Evolutionary conservation across 2,113 vertebrate genomes (phyloP).

Genomic region (Chinchilla lanigera): DNA sequence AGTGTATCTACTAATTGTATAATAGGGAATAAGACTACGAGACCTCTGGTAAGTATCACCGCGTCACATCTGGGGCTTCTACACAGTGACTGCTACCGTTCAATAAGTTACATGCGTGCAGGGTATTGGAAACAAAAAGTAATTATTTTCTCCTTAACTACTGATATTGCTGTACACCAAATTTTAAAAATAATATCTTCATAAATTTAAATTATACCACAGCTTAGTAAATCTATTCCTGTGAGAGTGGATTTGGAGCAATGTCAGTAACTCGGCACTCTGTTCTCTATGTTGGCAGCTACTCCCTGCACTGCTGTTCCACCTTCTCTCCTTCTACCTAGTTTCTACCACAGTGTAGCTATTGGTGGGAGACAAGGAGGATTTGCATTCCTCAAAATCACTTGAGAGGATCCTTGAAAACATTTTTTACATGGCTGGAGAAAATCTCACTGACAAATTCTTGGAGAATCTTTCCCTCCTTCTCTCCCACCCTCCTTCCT

Average conservation of each 20-base stretch:
- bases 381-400: not conserved
- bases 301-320: not conserved
- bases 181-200: not conserved
- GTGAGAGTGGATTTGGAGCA: accelerated
- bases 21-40: not conserved
- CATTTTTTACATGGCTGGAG: not conserved
- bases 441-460: not conserved
- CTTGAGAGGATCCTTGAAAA: not conserved
- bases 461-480: not conserved
- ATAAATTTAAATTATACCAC: not conserved
- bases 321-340: not conserved
- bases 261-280: not conserved
- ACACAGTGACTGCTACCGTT: not conserved
- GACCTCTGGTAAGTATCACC: not conserved
- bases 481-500: accelerated
- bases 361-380: not conserved
- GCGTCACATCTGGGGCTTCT: not conserved
- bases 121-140: not conserved
- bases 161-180: not conserved
- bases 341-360: not conserved
- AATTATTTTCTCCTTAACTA: not conserved
- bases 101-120: not conserved
- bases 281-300: not conserved
- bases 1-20: constrained; percentile 41
- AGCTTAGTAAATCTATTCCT: not conserved